Base-by-base conservation (phyloP, 2,888 invertebrate species). In the Tribolium freemani region DNA sequence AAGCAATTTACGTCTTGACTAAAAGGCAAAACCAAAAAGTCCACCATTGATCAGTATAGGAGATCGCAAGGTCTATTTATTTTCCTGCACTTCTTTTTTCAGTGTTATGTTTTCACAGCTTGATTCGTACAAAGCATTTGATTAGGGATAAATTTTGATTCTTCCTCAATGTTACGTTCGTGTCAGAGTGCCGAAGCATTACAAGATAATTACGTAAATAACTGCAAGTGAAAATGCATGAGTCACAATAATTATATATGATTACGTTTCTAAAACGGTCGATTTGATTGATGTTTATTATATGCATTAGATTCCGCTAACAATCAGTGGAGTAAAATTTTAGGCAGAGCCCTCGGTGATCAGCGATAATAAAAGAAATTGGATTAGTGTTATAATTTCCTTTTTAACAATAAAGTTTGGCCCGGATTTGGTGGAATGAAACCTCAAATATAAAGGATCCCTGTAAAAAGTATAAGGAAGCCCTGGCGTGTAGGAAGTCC, bases 231-330 rank as follows among this genome's bases (percentile, higher is more conserved):
- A 58, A 58, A 58, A 58, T 58, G 57, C 45, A 58, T 58, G 57
- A 58, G 44, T 58, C 57, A 58, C 16, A 58, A 58, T 58, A 58
- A 58, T 58, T 58, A 58, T 16, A 44, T 13, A 44, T 10, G 13
- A 58, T 58, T 58, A 58, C 57, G n/a, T 58, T 44, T 58, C 13
- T 58, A 20, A 58, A 58, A 58, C 57, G 57, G 57, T 58, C 56
- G 54, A 54, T 54, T 56, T 58, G 57, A 58, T 58, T 58, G 57
- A 58, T 58, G 57, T 58, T 44, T 58, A 45, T 58, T 58, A 58
- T 20, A 58, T 58, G 57, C 45, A 58, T 44, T 58, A 58, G 45
- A 57, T 38, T 57, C 57, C 20, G 38, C 57, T 57, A 57, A 57
- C 57, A 11, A 8, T 5, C 9, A 31, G 10, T 3, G 9, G 31